These are phyloP conservation scores for Characodon lateralis DNA, from an alignment of 2,797 vertebrate species.

Conservation along the genomic window DNA sequence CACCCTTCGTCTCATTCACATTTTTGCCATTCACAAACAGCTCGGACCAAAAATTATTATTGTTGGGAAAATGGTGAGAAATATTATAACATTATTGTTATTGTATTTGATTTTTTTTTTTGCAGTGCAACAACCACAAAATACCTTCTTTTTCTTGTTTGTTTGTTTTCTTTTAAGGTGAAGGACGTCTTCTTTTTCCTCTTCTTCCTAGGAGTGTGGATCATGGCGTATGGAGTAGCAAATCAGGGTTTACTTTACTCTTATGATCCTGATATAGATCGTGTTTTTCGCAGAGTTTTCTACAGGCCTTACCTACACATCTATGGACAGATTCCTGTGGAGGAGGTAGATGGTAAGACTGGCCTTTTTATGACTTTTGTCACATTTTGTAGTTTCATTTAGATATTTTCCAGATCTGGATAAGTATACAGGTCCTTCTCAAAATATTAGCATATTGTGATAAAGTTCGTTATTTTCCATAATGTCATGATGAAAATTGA, in stretches of 20 bases:
- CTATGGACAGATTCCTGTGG: constrained; percentile 90
- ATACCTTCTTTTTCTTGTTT: background rate
- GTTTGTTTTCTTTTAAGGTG: constrained; percentile 75
- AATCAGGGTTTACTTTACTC: constrained; percentile 88
- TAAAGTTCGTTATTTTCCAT: too few species aligned
- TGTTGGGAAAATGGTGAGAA: constrained; percentile 89
- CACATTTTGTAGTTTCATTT: background rate
- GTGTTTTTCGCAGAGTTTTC: constrained; percentile 87
- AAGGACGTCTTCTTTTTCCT: constrained; percentile 94
- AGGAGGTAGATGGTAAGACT: constrained; percentile 86
- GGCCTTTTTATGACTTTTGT: background rate
- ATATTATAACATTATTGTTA: background rate
- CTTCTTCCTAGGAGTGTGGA: constrained; percentile 90
- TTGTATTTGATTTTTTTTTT: background rate
- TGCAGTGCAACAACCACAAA: background rate
- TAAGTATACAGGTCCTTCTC: background rate
- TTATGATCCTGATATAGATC: constrained; percentile 76
- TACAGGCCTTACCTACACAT: constrained; percentile 92
- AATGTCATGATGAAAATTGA: too few species aligned
- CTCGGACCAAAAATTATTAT: constrained; percentile 94
- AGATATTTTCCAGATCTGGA: background rate
- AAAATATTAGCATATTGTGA: too few species aligned
- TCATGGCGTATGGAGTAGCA: constrained; percentile 90
- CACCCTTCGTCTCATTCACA: constrained; percentile 89
- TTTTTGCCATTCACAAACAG: constrained; percentile 90